These are phyloP conservation scores for Plusia festucae DNA, from an alignment of 2,888 invertebrate genomes.

Conservation along the genomic window DNA sequence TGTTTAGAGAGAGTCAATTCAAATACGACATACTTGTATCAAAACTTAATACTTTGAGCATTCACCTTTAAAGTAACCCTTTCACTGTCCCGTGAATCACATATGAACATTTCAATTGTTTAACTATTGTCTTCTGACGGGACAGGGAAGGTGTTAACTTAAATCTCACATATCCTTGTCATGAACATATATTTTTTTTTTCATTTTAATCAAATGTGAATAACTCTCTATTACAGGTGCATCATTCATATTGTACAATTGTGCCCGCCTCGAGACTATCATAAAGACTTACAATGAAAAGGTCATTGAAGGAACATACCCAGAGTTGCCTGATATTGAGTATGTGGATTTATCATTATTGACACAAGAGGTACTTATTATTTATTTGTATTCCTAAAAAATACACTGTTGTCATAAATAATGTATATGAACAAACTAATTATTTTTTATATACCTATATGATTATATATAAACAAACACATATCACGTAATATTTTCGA, in stretches of 20 bases:
- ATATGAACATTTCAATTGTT: too few relatives aligned
- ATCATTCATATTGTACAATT: constrained; percentile 94
- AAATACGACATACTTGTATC: too few relatives aligned
- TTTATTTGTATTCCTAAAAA: background rate
- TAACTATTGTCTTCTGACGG: too few relatives aligned
- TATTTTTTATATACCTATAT: too few relatives aligned
- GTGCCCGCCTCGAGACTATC: constrained; percentile 92
- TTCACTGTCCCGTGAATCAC: too few relatives aligned
- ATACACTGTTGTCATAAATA: background rate
- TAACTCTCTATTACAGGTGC: constrained; percentile 87
- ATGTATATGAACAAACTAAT: too few relatives aligned
- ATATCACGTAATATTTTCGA: too few relatives aligned
- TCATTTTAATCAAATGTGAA: constrained; percentile 33
- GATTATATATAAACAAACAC: too few relatives aligned
- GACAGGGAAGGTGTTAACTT: too few relatives aligned
- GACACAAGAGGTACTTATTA: constrained; percentile 89
- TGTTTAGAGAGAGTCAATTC: too few relatives aligned
- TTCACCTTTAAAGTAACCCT: constrained; percentile 5
- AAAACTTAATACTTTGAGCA: too few relatives aligned
- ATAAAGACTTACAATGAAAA: constrained; percentile 90
- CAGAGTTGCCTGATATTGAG: constrained; percentile 88
- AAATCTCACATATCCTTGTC: constrained; percentile 16
- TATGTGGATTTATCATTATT: constrained; percentile 91
- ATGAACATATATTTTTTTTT: constrained; percentile 3
- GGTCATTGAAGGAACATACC: constrained; percentile 88